Evolutionary conservation across 2,113 vertebrate species (phyloP), one percentile per base, ranked within the genome.

Genomic region (Budorcas taxicolor): DNA sequence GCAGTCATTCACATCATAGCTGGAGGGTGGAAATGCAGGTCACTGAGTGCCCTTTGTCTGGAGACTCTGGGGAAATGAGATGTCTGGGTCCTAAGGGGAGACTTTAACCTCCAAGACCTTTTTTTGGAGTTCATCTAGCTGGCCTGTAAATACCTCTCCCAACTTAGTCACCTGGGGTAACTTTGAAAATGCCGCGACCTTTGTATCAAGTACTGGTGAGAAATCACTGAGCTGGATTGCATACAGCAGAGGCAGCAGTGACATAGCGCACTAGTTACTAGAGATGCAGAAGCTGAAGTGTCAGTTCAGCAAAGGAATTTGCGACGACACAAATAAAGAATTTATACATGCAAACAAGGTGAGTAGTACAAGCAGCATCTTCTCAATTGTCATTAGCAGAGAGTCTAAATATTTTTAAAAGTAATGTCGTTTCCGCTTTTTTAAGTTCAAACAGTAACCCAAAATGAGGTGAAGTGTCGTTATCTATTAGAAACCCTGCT

Each of bases 391-490:
- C 94, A 50, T 83, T 40, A 47, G 53, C 1, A 10, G 9, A 64
- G 40, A 76, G 84, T 92, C 95, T 62, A 92, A 98, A 86, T 85
- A 95, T 89, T 95, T 74, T 88, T 33, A 33, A 43, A 57, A 89
- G 81, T 12, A 13, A 50, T 31, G 52, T 83, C 36, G 33, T 78
- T 50, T 55, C 31, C 40, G 1, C 11, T 2, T 60, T 91, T 89
- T 52, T 60, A 87, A 83, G 71, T 93, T 96, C 83, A 90, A 89
- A 40, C 13, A n/a, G 71, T 15, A 52, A 91, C 62, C 58, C 78
- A 14, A 55, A 83, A 95, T 8, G 90, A 78, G 52, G 71, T 47
- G 29, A 74, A 52, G 29, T 10, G 40, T 50, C 5, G 4, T 53
- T 52, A 29, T 64, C 93, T 78, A 19, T 80, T 87, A 60, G 53